Percentiles rank a stretch among this genome's conserved stretches.
Evolutionary conservation across 2,113 vertebrate genomes (phyloP).

Genomic region (Neogobius melanostomus): DNA sequence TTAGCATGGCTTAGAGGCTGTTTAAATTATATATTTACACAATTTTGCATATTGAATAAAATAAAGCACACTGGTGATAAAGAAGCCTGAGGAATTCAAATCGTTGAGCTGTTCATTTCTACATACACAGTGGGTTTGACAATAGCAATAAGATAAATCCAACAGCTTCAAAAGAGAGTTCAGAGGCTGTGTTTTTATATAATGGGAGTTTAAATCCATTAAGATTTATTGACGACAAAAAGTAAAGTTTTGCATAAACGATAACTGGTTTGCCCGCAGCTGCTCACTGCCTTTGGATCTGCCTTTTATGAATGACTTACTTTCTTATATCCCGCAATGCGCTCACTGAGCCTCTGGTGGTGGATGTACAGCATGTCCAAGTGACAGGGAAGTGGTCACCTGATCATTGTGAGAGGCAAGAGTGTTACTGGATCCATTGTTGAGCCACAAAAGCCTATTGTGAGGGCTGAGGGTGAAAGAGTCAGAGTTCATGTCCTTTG

Average conservation of each 20-base stretch:
- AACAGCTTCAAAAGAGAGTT: not conserved
- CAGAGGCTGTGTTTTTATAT: slow-evolving; percentile 1
- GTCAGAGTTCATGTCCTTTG: slow-evolving; percentile 13
- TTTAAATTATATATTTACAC: too few relatives aligned
- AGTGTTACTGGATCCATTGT: slow-evolving; percentile 5
- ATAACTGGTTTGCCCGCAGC: not conserved
- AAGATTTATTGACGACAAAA: not conserved
- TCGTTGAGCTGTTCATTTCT: not conserved
- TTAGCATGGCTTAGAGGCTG: too few relatives aligned
- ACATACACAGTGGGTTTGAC: not conserved
- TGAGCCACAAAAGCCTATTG: slow-evolving; percentile 3
- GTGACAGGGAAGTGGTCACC: slow-evolving; percentile 4
- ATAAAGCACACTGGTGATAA: too few relatives aligned
- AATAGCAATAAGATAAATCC: not conserved
- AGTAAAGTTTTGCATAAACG: not conserved
- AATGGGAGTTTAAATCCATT: not conserved
- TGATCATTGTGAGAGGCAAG: slow-evolving; percentile 9
- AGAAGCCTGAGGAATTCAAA: not conserved
- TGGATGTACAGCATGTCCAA: not conserved
- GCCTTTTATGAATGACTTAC: not conserved
- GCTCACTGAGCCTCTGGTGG: not conserved
- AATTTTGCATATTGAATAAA: too few relatives aligned
- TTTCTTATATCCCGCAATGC: not conserved
- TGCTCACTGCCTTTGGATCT: not conserved
- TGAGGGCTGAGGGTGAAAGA: not conserved